phyloP scores from a whole-genome alignment of 37 sponge, comb jelly and placozoan species.

The Corticium candelabrum region DNA sequence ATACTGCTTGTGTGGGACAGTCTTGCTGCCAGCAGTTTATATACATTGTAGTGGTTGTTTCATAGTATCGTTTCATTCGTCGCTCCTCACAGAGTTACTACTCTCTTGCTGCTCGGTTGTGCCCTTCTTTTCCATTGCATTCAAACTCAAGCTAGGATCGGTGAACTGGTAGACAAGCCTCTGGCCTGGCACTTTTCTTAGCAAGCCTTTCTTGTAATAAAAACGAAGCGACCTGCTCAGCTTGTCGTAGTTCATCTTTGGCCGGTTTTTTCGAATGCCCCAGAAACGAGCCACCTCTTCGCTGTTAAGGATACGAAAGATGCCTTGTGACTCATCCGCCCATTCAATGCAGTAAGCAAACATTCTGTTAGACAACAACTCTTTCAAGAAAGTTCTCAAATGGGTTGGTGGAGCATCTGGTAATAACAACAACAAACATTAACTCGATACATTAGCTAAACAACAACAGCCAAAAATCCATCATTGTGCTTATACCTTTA shows the following conservation, averaged over 20 bases:
- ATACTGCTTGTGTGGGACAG: too few relatives aligned
- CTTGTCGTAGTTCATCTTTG: constrained; percentile 5
- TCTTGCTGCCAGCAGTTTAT: too few relatives aligned
- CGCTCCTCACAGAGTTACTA: too few relatives aligned
- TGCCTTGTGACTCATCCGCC: neutral
- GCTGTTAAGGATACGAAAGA: neutral
- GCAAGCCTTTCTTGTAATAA: neutral
- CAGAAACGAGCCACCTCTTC: constrained; percentile 3
- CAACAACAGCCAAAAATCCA: too few relatives aligned
- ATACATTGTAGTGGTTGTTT: too few relatives aligned
- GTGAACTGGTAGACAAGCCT: neutral
- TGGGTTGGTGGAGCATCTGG: neutral
- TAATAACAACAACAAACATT: neutral
- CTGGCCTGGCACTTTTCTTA: neutral
- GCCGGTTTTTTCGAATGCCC: constrained; percentile 1
- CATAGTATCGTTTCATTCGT: too few relatives aligned
- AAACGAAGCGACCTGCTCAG: neutral
- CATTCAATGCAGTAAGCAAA: neutral
- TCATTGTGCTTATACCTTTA: too few relatives aligned
- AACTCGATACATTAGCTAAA: too few relatives aligned
- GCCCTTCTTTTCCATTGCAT: too few relatives aligned
- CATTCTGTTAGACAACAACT: neutral
- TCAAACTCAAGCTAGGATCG: neutral
- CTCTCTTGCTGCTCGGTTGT: too few relatives aligned
- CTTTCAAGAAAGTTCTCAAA: neutral